Evolutionary conservation across 2,113 vertebrate genomes (phyloP).

Genomic region (Sinocyclocheilus anophthalmus): DNA sequence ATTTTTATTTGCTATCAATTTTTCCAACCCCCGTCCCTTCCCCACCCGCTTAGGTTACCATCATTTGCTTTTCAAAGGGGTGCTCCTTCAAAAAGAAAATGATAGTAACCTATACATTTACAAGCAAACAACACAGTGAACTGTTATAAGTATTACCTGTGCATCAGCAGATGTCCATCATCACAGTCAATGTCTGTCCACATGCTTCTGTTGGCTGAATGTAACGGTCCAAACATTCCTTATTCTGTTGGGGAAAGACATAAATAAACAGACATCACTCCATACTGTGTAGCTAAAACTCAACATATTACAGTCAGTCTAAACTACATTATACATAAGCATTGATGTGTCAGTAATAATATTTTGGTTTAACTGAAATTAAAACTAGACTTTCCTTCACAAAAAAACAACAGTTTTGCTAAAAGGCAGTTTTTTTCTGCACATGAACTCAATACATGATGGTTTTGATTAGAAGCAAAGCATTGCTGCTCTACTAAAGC

Average conservation of each 20-base stretch:
- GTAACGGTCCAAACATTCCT: neutral
- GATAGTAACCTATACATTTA: neutral
- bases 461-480: neutral
- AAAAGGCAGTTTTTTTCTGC: too few relatives aligned
- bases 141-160: neutral
- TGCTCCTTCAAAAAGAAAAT: neutral
- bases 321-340: too few relatives aligned
- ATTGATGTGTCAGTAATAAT: neutral
- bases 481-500: neutral
- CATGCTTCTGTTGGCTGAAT: neutral
- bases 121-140: neutral
- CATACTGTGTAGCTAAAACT: too few relatives aligned
- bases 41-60: neutral
- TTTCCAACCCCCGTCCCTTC: rapidly evolving
- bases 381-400: neutral
- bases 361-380: neutral
- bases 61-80: neutral
- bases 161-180: neutral
- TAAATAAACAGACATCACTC: neutral
- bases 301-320: too few relatives aligned
- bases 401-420: too few relatives aligned
- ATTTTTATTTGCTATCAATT: neutral
- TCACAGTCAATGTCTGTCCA: neutral
- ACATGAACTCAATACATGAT: too few relatives aligned
- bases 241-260: neutral